Evolutionary conservation across 1,140 invertebrate genomes (phyloP).

Genomic region (Theocolax elegans): DNA sequence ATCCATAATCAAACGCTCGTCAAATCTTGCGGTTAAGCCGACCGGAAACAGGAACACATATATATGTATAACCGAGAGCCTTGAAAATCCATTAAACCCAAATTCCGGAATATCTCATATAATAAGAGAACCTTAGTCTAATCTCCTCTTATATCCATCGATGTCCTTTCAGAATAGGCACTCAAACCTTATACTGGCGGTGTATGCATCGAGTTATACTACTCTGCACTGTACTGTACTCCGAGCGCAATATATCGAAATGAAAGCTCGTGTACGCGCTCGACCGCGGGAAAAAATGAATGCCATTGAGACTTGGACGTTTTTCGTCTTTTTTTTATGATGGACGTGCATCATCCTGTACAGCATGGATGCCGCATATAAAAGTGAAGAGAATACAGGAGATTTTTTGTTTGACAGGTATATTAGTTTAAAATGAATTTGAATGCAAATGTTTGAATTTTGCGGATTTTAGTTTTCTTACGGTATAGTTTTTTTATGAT

Average conservation of each 20-base stretch:
- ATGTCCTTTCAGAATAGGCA: background rate
- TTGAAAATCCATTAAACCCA: constrained; percentile 19
- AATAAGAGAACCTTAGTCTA: constrained; percentile 14
- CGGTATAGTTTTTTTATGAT: no score
- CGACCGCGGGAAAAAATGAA: background rate
- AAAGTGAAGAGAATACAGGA: background rate
- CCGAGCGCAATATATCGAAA: constrained; percentile 30
- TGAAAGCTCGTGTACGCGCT: background rate
- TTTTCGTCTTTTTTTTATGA: background rate
- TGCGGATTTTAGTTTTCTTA: no score
- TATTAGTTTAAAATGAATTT: no score
- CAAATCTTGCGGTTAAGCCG: background rate
- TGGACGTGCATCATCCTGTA: background rate
- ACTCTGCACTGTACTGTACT: no score
- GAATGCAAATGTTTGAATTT: no score
- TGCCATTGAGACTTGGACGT: background rate
- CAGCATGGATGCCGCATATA: background rate
- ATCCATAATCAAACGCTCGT: constrained; percentile 27
- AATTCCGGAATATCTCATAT: constrained; percentile 20
- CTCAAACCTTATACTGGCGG: no score
- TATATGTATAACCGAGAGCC: no score
- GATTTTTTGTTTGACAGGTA: background rate
- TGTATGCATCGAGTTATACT: no score
- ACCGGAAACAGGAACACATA: background rate
- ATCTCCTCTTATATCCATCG: constrained; percentile 19